These are phyloP conservation scores for Dipodomys merriami DNA, from an alignment of 2,113 vertebrate genomes.

Conservation along the genomic window DNA sequence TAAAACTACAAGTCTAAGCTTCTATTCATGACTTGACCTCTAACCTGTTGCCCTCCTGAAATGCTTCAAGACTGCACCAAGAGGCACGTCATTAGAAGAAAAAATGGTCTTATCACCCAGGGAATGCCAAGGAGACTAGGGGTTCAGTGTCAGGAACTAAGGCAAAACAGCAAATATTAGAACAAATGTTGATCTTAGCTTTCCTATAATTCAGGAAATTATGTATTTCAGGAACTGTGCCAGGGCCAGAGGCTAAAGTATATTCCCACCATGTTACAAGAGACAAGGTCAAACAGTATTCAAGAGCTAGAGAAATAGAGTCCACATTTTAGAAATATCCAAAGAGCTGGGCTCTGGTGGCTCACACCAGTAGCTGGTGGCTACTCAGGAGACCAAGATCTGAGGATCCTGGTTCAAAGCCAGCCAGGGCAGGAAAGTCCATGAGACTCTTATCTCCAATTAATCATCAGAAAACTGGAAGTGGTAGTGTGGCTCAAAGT, in stretches of 20 bases:
- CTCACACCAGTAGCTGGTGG: no score
- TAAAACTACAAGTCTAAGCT: no score
- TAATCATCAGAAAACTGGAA: no score
- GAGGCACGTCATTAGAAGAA: neutral
- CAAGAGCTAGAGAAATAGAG: neutral
- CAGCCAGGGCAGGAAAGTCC: no score
- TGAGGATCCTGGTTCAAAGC: no score
- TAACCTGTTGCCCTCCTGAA: neutral
- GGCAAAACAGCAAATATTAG: neutral
- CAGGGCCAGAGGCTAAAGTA: neutral
- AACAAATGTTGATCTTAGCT: neutral
- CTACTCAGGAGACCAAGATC: no score
- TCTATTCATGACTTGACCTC: neutral
- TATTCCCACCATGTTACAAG: neutral
- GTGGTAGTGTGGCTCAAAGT: no score
- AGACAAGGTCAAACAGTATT: neutral
- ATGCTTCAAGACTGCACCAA: neutral
- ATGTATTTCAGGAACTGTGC: neutral
- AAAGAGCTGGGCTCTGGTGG: no score
- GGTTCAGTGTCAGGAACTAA: neutral
- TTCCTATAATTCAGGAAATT: neutral
- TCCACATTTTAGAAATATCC: neutral
- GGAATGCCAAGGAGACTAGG: neutral
- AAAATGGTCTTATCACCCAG: neutral
- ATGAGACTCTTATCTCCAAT: no score